Evolutionary conservation across 2,888 invertebrate genomes (phyloP).

Genomic region (Doris montereyensis): DNA sequence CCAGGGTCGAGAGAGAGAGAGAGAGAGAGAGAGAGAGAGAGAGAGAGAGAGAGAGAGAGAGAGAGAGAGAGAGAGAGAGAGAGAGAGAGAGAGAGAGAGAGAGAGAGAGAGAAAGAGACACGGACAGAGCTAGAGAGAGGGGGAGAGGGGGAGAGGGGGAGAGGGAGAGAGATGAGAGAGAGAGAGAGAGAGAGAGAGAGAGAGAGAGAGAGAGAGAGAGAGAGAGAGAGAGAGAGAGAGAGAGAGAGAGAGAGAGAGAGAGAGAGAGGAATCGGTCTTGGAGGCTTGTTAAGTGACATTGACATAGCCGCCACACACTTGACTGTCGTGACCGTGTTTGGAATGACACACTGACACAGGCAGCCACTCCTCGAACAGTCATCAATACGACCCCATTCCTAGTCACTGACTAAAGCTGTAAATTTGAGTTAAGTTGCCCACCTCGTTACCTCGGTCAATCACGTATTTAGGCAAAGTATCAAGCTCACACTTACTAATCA

Average conservation of each 20-base stretch:
- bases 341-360: no score
- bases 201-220: not conserved
- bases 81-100: not conserved
- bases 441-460: no score
- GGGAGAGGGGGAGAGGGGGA: not conserved
- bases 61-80: not conserved
- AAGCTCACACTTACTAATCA: no score
- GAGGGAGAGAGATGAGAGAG: not conserved
- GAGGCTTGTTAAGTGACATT: no score
- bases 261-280: not conserved
- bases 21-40: not conserved
- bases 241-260: conserved; percentile 9
- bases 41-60: not conserved
- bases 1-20: not conserved
- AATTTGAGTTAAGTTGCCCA: no score
- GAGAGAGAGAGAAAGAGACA: not conserved
- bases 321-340: no score
- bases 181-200: not conserved
- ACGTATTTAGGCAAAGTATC: no score
- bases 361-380: no score
- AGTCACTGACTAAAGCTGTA: no score
- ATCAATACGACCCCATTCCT: no score
- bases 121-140: not conserved
- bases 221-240: conserved; percentile 5
- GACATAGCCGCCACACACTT: no score